Evolutionary conservation across 2,888 invertebrate genomes (phyloP), one percentile per base, ranked within the genome.

Genomic region (Drosophila trichaetosa): DNA sequence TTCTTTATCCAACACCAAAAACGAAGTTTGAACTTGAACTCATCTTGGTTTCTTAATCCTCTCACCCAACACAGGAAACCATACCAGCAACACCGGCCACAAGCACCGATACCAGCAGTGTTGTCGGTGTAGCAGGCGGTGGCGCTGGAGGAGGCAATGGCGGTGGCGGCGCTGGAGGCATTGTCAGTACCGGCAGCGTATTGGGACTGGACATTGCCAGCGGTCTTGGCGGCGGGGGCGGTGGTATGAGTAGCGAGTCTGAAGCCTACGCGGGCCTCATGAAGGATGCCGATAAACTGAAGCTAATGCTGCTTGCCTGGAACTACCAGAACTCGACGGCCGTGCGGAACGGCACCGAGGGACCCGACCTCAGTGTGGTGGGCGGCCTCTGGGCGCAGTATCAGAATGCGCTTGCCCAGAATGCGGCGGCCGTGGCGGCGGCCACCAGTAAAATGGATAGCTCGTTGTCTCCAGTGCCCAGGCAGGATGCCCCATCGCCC

Each of bases 321-420:
- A 97, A 97, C 95, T 96, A 96, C 94, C 96, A 96, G 94, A 96
- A 96, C 94, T 96, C 96, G 93, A 94, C 94, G 91, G 95, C 94
- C 93, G 95, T 95, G 81, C 95, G 95, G 75, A 95, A 95, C 86
- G 95, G 95, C 6, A 92, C 93, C 24, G 93, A 93, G 66, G 93
- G 92, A 27, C 93, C 93, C 5, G 93, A 93, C 79, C 86, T 93
- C 52, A 91, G 93, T 27, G 92, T 93, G 31, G 94, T 97, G 94
- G 96, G 97, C 3, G 96, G 96, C 40, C 94, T 97, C n/a, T 97
- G 97, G 97, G 96, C 97, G 7, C 96, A 97, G 71, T 97, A 97
- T 93, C 96, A 96, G 93, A 96, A 96, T 83, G 96, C 97, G 1
- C 93, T 97, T 90, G 96, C 96, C 2, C 94, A 96, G 58, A 96